These are phyloP conservation scores for Stegastes partitus DNA, from an alignment of 2,113 vertebrate genomes.

Conservation along the genomic window DNA sequence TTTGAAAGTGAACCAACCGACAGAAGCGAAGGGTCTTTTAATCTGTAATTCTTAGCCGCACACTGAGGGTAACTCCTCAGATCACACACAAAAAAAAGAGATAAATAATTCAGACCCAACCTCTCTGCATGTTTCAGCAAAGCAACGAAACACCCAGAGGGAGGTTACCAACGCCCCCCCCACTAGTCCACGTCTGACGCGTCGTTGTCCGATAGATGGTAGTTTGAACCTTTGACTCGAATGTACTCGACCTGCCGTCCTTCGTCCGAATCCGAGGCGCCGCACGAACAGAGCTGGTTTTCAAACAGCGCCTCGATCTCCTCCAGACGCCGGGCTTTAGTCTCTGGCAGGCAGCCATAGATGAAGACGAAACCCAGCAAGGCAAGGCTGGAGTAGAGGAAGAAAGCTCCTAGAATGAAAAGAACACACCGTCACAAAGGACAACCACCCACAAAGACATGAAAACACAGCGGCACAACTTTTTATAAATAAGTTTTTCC, in stretches of 20 bases:
- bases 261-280: constrained; percentile 93
- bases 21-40: constrained; percentile 20
- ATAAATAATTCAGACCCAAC: constrained; percentile 33
- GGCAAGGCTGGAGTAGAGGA: constrained; percentile 94
- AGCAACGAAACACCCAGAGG: constrained; percentile 9
- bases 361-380: constrained; percentile 91
- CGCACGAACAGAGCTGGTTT: constrained; percentile 94
- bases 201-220: constrained; percentile 98
- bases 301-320: constrained; percentile 97
- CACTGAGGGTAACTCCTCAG: constrained; percentile 20
- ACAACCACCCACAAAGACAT: background rate
- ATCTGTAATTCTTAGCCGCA: constrained; percentile 15
- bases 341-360: constrained; percentile 97
- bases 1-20: constrained; percentile 40
- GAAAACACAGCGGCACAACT: background rate
- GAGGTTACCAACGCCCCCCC: constrained; percentile 19
- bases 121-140: constrained; percentile 23
- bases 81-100: constrained; percentile 20
- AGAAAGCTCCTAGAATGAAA: constrained; percentile 91
- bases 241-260: constrained; percentile 98
- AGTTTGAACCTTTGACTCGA: constrained; percentile 98
- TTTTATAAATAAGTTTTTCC: constrained; percentile 1
- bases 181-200: constrained; percentile 95
- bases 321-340: constrained; percentile 94
- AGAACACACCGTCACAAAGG: constrained; percentile 46